These are phyloP conservation scores for Rhinolophus ferrumequinum DNA, from an alignment of 2,113 vertebrate genomes.

Conservation along the genomic window DNA sequence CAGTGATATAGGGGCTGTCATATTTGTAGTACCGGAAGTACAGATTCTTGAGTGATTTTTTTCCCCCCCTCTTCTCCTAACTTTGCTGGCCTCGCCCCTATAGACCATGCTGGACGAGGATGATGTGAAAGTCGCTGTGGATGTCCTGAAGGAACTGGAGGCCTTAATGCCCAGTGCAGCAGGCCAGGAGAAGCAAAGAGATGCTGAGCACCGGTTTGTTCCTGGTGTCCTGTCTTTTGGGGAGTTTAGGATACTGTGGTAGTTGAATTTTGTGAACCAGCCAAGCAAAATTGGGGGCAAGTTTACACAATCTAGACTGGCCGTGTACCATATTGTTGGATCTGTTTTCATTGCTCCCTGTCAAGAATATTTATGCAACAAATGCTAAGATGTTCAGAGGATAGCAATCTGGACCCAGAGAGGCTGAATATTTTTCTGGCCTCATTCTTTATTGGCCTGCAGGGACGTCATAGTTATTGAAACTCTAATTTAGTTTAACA, in stretches of 20 bases:
- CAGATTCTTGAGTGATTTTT: neutral
- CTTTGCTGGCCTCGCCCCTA: slow-evolving; percentile 8
- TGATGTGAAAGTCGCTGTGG: slow-evolving; percentile 96
- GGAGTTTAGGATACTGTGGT: neutral
- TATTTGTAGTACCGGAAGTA: neutral
- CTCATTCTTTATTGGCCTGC: neutral
- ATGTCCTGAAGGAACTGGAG: slow-evolving; percentile 96
- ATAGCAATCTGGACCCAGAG: neutral
- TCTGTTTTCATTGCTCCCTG: neutral
- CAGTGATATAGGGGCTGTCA: neutral
- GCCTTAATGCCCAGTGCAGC: slow-evolving; percentile 94
- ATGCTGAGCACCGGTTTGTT: slow-evolving; percentile 89
- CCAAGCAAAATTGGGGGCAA: neutral
- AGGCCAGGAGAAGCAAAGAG: slow-evolving; percentile 84
- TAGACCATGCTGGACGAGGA: slow-evolving; percentile 94
- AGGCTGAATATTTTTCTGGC: neutral
- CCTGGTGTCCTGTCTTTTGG: neutral
- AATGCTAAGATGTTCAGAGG: neutral
- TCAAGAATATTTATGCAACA: neutral
- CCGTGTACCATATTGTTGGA: neutral
- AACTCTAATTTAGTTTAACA: neutral
- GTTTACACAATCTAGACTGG: neutral
- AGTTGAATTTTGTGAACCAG: neutral
- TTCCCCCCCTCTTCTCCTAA: neutral
- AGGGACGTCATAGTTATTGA: neutral